Percentiles rank a stretch among this genome's conserved stretches.
These are phyloP conservation scores for Scytalopus superciliaris DNA, from an alignment of 2,113 vertebrate species.

Conservation along the genomic window DNA sequence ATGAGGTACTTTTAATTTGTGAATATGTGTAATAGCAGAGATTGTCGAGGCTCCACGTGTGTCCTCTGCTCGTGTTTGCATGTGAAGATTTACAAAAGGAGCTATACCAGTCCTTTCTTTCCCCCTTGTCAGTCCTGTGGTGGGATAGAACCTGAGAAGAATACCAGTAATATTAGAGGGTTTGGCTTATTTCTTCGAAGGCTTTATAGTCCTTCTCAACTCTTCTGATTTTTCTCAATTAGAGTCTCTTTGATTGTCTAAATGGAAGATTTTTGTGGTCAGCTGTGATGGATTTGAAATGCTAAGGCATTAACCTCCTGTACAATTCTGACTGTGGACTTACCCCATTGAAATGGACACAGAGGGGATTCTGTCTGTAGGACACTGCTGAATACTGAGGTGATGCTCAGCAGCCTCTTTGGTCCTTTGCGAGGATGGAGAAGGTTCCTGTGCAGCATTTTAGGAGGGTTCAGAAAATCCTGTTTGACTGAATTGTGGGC, in stretches of 20 bases:
- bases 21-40: not conserved
- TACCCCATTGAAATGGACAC: not conserved
- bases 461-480: not conserved
- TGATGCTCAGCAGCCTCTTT: not conserved
- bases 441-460: not conserved
- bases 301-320: not conserved
- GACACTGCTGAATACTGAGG: not conserved
- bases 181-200: not conserved
- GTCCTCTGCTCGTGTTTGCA: not conserved
- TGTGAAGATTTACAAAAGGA: not conserved
- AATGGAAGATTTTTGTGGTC: not conserved
- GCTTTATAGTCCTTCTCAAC: not conserved
- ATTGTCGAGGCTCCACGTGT: not conserved
- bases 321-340: not conserved
- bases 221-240: not conserved
- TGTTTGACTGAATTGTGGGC: not conserved
- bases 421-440: not conserved
- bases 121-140: rapidly evolving
- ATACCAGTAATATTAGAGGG: not conserved
- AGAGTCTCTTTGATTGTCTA: not conserved
- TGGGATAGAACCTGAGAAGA: not conserved
- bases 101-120: not conserved
- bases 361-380: not conserved
- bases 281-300: not conserved
- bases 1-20: not conserved